phyloP scores from a whole-genome alignment of 2,888 invertebrate species.

The Aleiodes alternator region DNA sequence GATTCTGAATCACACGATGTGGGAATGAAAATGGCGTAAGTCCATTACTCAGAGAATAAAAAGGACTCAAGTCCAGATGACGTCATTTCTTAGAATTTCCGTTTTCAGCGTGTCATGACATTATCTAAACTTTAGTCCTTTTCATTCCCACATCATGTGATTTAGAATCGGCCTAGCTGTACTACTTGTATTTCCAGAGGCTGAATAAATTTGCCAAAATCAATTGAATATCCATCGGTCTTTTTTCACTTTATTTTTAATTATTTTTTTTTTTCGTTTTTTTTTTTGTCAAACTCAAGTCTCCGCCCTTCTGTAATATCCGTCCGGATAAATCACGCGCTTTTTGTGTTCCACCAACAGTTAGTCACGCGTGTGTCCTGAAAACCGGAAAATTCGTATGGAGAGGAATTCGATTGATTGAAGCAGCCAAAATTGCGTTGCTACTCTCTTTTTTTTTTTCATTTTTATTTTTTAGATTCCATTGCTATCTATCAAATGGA shows the following conservation, averaged over 20 bases:
- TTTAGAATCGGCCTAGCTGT: no score
- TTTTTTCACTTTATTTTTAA: background rate
- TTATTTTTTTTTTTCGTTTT: background rate
- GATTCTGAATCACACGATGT: no score
- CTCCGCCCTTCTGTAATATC: constrained; percentile 30
- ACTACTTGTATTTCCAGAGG: background rate
- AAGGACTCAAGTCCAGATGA: no score
- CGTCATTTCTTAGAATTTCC: no score
- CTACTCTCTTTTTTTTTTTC: background rate
- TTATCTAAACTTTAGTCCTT: no score
- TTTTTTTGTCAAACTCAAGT: background rate
- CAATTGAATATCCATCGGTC: constrained; percentile 26
- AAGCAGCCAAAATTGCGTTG: constrained; percentile 17
- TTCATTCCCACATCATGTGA: no score
- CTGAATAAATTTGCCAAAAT: constrained; percentile 45
- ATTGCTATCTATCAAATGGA: background rate
- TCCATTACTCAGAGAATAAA: no score
- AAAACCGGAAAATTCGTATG: background rate
- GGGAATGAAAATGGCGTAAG: no score
- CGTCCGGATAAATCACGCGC: constrained; percentile 31
- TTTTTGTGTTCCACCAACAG: constrained; percentile 21
- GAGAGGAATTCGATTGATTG: constrained; percentile 32
- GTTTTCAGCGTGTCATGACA: no score
- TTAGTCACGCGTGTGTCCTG: constrained; percentile 19
- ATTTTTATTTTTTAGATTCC: background rate